Conservation (phyloP, 2,113 vertebrate genomes). For the Halcyon senegalensis region DNA sequence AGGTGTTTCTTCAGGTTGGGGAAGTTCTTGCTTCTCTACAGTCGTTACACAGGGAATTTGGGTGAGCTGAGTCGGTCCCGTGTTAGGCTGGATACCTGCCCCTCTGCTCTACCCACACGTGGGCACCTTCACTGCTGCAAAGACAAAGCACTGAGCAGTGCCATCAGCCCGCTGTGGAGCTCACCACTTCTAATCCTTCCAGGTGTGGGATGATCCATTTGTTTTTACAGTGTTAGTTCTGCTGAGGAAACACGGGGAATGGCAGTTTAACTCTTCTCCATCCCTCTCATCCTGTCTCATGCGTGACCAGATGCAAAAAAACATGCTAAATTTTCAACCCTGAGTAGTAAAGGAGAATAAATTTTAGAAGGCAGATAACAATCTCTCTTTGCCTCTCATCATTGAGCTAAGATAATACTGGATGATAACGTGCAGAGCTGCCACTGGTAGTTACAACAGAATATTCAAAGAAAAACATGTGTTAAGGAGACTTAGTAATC, state of each 20-base stretch:
- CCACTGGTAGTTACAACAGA: not conserved
- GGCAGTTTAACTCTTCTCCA: not conserved
- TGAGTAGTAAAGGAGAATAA: not conserved
- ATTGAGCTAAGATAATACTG: not conserved
- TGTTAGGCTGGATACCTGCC: not conserved
- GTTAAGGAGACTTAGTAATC: slow-evolving; percentile 17
- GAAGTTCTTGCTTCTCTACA: rapidly evolving
- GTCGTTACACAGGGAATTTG: not conserved
- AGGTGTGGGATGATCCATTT: not conserved
- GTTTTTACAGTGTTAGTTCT: not conserved
- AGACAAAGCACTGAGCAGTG: no score
- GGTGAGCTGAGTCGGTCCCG: not conserved
- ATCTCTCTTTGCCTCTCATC: not conserved
- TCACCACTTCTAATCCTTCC: not conserved
- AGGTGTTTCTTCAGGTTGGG: not conserved
- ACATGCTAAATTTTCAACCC: not conserved
- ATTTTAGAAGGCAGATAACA: not conserved
- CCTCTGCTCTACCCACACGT: rapidly evolving
- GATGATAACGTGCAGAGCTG: not conserved
- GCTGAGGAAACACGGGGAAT: not conserved
- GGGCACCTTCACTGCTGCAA: not conserved
- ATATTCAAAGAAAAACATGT: not conserved
- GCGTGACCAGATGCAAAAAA: not conserved
- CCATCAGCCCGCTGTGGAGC: rapidly evolving
- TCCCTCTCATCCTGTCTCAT: not conserved